phyloP scores from a whole-genome alignment of 2,888 invertebrate genomes.

The Gandaritis pyraliata region DNA sequence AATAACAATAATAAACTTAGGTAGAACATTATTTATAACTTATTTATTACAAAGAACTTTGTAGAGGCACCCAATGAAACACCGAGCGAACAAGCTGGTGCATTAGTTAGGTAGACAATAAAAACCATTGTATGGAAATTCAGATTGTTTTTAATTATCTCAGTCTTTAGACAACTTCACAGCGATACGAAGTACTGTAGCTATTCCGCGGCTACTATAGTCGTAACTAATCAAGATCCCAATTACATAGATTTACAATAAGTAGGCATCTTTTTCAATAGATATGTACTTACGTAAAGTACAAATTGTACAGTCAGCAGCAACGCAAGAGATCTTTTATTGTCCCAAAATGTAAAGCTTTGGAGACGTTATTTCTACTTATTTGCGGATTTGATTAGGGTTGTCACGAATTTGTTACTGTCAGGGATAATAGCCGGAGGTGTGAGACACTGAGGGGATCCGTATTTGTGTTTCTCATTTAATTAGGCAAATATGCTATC shows the following conservation, averaged over 20 bases:
- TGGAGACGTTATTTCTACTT: conserved; percentile 50
- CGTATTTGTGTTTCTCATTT: conserved; percentile 49
- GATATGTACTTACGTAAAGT: too few species aligned
- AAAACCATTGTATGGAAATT: conserved; percentile 39
- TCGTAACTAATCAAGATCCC: too few species aligned
- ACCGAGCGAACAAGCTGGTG: neutral
- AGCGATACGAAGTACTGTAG: neutral
- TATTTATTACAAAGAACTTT: conserved; percentile 13
- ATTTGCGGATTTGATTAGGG: conserved; percentile 50
- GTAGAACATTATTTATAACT: conserved; percentile 50
- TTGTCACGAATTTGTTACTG: conserved; percentile 65
- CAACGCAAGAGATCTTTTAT: too few species aligned
- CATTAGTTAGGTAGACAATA: conserved; percentile 13
- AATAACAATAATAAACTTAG: conserved; percentile 47
- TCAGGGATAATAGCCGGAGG: conserved; percentile 60
- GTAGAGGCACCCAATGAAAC: conserved; percentile 3
- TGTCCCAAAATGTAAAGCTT: conserved; percentile 5
- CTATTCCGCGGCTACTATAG: too few species aligned
- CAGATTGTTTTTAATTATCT: conserved; percentile 20
- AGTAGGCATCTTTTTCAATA: too few species aligned
- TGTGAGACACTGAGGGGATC: conserved; percentile 36
- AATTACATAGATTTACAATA: too few species aligned
- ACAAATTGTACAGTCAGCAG: too few species aligned
- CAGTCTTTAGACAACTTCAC: conserved; percentile 24
- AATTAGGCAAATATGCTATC: conserved; percentile 10